Evolutionary conservation across 1,140 invertebrate species (phyloP).

Genomic region (Capitella teleta): DNA sequence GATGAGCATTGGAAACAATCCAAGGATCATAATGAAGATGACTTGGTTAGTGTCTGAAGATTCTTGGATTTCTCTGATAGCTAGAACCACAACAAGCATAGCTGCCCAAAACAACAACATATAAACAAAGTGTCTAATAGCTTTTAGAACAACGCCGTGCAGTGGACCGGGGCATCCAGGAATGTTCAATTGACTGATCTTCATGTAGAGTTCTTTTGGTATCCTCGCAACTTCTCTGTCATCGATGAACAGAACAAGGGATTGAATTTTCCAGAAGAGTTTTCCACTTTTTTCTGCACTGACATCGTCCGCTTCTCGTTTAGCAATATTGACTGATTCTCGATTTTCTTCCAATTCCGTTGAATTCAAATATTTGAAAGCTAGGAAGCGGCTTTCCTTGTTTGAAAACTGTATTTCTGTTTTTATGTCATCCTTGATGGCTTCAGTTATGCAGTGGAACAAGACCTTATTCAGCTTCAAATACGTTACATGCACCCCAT

Average conservation of each 20-base stretch:
- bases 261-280: slow-evolving; percentile 7
- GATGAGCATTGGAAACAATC: slow-evolving; percentile 4
- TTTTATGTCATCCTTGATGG: background rate
- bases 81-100: slow-evolving; percentile 4
- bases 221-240: slow-evolving; percentile 8
- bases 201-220: slow-evolving; percentile 6
- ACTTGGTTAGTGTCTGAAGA: slow-evolving; percentile 4
- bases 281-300: too few relatives aligned
- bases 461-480: background rate
- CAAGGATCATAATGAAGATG: slow-evolving; percentile 1
- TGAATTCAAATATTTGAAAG: slow-evolving; percentile 8
- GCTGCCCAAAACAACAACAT: slow-evolving; percentile 6
- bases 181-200: slow-evolving; percentile 6
- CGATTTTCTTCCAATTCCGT: background rate
- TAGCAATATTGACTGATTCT: background rate
- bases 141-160: background rate
- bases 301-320: background rate
- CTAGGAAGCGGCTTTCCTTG: background rate
- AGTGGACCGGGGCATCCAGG: slow-evolving; percentile 10
- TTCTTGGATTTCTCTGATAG: background rate
- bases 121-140: background rate
- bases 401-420: background rate
- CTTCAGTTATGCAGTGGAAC: slow-evolving; percentile 5
- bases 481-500: background rate
- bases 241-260: slow-evolving; percentile 10